Base-by-base conservation (phyloP, 2,888 invertebrate species). In the Thymelicus sylvestris region DNA sequence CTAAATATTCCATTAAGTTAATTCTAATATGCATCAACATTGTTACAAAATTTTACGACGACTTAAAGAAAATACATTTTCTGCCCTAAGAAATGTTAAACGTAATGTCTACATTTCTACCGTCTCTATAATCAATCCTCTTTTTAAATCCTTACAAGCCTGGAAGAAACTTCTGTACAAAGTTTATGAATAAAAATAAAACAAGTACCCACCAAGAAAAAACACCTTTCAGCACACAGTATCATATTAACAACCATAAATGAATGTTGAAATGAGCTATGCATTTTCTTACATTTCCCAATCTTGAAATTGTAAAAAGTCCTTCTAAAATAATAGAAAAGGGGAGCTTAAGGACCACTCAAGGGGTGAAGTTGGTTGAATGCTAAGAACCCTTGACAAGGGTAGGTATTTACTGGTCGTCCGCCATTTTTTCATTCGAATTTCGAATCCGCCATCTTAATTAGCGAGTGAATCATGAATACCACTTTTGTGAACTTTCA, bases 281-380 rank as follows among this genome's bases (percentile, higher is more conserved):
- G 44, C 24, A 67, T 82, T 81, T 82, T 81, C 78, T 78, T 79
- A 80, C 79, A 80, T 83, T 81, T 80, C 80, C 79, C 79, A 74
- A 76, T 79, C 83, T 85, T 80, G 79, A 83, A 85, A 84, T 84
- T 84, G 83, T 83, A 81, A 85, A 86, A 83, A 81, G 81, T 85
- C 78, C 87, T 87, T 79, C 77, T 81, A 77, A 81, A 85, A 88
- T 88, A 88, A 88, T 87, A 86, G 86, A 84, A 79, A 76, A 82
- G 83, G 83, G 80, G 38, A 77, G 73, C 73, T 47, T 71, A 76
- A 80, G 83, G 78, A 75, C 79, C 81, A 77, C 87, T 87, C 66
- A 64, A 66, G 77, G 75, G 73, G 78, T 76, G 79, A 76, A 76
- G 76, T 77, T 76, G 75, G 82, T 76, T 86, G 86, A 86, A 85